phyloP scores from a whole-genome alignment of 2,113 vertebrate genomes.

The Xenopus tropicalis region UCB_Xtro_10.0 CM004443.2:168047001-168047500 shows the following conservation, averaged over 20 bases:
- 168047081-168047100: too few relatives aligned
- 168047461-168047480: background rate
- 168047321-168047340: slow-evolving; percentile 23
- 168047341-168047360: background rate
- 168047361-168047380: slow-evolving; percentile 1
- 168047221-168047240: slow-evolving; percentile 15
- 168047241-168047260: slow-evolving; percentile 32
- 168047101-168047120: too few relatives aligned
- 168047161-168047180: slow-evolving; percentile 1
- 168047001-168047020: too few relatives aligned
- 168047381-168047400: too few relatives aligned
- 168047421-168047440: background rate
- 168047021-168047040: too few relatives aligned
- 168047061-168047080: too few relatives aligned
- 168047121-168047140: background rate
- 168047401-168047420: background rate
- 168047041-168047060: too few relatives aligned
- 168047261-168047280: slow-evolving; percentile 27
- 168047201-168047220: slow-evolving; percentile 5
- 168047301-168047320: slow-evolving; percentile 3
- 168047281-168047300: slow-evolving; percentile 9
- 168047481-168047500: too few relatives aligned
- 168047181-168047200: slow-evolving; percentile 33
- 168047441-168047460: background rate
- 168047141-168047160: background rate